Base-by-base conservation (phyloP, 1,140 invertebrate species). In the Ceratina japonica region DNA sequence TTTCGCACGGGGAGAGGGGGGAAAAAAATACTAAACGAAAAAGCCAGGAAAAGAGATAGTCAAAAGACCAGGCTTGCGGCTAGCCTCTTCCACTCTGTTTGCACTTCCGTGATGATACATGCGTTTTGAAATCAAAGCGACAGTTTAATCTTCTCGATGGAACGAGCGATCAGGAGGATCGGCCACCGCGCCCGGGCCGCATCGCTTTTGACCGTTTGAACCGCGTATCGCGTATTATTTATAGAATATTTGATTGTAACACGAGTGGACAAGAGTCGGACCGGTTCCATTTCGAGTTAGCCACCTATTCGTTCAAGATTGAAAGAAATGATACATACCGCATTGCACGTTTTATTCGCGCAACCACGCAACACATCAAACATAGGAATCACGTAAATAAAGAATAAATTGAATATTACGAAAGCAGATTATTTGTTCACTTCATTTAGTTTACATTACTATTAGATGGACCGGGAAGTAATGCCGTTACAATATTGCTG, bases 91-190 rank as follows among this genome's bases (percentile, higher is more conserved):
- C 10, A 18, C 18, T 22, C 18, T 13, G 4, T 58, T 77, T 18
- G 2, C 37, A n/a, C 37, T n/a, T 56, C 18, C 24, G 18, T 3
- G 18, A 27, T 61, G 74, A 75, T 61, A 44, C 64, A 76, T 51
- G 64, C 22, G 62, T 51, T 13, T 59, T 24, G 44, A 61, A 76
- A 61, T 76, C 65, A 70, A 76, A 76, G 51, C 75, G 75, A 71
- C 75, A 77, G 59, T 78, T 72, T 72, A 72, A 78, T 72, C 51
- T 78, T 72, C 51, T 20, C 20, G 51, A 78, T 78, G 69, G 59
- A 72, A 27, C 10, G 13, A 22, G 22, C 12, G 37, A 73, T 63
- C 24, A 27, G 12, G 12, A 24, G 24, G 68, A 71, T 77, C 56
- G 66, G 59, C 49, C 27, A 10, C 3, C n/a, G 65, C 16, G 37